Base-by-base conservation (phyloP, 2,797 vertebrate genomes). In the Melanotaenia pygmaea region DNA sequence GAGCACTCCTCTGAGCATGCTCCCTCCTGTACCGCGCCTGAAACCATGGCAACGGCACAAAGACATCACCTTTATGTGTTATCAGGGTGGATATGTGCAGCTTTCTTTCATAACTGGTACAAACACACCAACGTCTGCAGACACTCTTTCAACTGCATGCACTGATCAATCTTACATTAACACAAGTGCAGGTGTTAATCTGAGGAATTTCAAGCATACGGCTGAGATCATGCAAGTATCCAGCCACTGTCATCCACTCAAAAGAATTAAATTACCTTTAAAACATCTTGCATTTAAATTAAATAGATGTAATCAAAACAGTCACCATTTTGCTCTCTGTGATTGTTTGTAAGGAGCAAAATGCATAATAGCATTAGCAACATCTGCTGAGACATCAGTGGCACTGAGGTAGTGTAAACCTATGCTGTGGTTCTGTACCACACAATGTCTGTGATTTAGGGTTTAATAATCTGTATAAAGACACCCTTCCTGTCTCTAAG, bases 1-100 rank as follows among this genome's bases (percentile, higher is more conserved):
- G 96, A 79, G 93, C 77, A 20, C 92, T 94, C 58, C 92, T 96
- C 69, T 96, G 86, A 0, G 91, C 91, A 58, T 96, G 95, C 72
- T 99, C 97, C 83, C 93, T 97, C 80, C 95, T 95, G 76, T 96
- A 97, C 80, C 95, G 95, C 69, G 95, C 95, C 98, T 99, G 83
- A 65, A 89, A 86, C 90, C 92, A 92, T 86, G 76, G 79, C 81
- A 87, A 93, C 78, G 20, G 70, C 66, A 88, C 65, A 91, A 73
- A 85, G 78, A 84, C 68, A 89, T 88, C 63, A 85, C 61, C 47
- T 70, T 63, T 60, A 69, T 81, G 85, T 77, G 81, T 80, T 70
- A 70, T 81, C 8, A 0, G 66, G 72, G 37, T 32, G 67, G 38
- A 51, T 58, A 10, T 26, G 54, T 65, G 70, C 54, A 67, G 26